A percentile compares a stretch with the other conserved stretches of the same genome.
phyloP scores from a whole-genome alignment of 2,888 invertebrate genomes.

The Torymus auratus region DNA sequence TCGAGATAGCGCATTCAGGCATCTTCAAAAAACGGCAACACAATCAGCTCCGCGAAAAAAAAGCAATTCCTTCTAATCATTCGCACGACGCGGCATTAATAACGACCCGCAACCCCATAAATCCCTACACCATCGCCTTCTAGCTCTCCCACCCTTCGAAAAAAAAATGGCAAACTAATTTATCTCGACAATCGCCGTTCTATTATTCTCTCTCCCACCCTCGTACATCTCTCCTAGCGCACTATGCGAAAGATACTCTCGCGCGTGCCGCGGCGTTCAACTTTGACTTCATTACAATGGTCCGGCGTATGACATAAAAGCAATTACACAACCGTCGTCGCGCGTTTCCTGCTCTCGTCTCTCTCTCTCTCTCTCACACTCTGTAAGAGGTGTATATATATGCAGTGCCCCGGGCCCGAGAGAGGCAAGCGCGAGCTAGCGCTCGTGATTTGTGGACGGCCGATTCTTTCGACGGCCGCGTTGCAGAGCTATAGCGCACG shows the following conservation, averaged over 20 bases:
- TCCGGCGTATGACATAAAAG: conserved; percentile 34
- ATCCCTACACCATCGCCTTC: not conserved
- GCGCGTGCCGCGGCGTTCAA: not conserved
- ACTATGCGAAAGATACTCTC: not conserved
- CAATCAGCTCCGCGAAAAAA: no score
- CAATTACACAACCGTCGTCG: conserved; percentile 60
- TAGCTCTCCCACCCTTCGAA: not conserved
- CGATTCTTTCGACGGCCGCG: conserved; percentile 41
- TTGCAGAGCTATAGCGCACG: not conserved
- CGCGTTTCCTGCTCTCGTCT: conserved; percentile 39
- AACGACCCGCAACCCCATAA: not conserved
- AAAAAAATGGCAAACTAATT: conserved; percentile 22
- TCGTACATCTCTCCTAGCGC: not conserved
- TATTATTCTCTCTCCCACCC: not conserved
- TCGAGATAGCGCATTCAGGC: no score
- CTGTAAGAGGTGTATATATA: not conserved
- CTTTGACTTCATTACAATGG: conserved; percentile 44
- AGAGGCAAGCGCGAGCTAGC: not conserved
- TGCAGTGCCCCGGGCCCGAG: not conserved
- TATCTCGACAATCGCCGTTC: conserved; percentile 10
- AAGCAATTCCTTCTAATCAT: no score
- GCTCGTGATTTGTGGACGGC: conserved; percentile 42
- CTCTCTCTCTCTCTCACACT: not conserved
- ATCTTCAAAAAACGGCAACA: no score
- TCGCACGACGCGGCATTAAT: not conserved